Evolutionary conservation across 2,888 invertebrate species (phyloP), one percentile per base, ranked within the genome.

Genomic region (Steinernema carpocapsae): DNA sequence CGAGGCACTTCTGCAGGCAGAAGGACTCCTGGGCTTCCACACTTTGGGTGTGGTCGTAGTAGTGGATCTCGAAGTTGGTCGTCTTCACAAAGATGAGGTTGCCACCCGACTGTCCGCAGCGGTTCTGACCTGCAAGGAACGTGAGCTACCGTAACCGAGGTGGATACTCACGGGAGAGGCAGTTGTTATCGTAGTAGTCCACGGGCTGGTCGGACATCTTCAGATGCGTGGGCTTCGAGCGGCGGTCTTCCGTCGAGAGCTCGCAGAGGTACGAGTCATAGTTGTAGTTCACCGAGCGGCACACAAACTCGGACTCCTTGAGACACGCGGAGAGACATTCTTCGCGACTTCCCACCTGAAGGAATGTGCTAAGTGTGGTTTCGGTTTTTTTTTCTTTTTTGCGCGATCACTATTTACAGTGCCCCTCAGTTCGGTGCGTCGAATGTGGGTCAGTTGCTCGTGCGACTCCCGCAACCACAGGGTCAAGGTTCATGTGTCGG

Each of bases 181-280:
- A 90, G 84, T 90, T 90, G 84, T 90, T 90, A 83, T 90, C 90
- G 85, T 90, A 88, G 84, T 90, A 90, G 82, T 90, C 90, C 59
- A 90, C 88, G 10, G 81, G 89, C 87, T 82, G 80, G 45, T 85
- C 85, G 45, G 87, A 87, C 83, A 89, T 89, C 26, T 89, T 87
- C 82, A 90, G 89, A 71, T 88, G 88, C 74, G 88, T 88, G 19
- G 90, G 90, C 72, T 89, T 88, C 1, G 89, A 89, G 71, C 90
- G 85, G 74, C 90, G 84, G 70, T 90, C 90, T 76, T 90, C 90
- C 26, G 89, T 87, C 79, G 89, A 89, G 72, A 90, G 79, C 76
- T 88, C 89, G 82, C 90, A 90, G 37, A 82, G 77, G 71, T 88
- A 87, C 56, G 88, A 88, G 26, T 89, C 87, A 71, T 88, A 88